phyloP scores from a whole-genome alignment of 2,888 invertebrate genomes.

The Pandemis corylana region DNA sequence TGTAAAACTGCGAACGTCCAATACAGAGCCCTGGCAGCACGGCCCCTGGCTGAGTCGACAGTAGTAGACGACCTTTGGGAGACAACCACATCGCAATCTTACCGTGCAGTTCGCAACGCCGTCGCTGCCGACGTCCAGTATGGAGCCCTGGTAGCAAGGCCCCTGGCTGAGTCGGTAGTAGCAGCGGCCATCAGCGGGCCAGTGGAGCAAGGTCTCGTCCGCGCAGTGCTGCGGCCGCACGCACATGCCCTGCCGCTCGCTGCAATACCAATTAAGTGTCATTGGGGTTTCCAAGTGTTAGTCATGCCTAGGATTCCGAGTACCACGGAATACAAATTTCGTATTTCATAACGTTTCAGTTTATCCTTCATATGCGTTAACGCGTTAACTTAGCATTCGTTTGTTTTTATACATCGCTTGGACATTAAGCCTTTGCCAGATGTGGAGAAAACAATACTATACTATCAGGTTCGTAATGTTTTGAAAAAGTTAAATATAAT shows the following conservation, averaged over 20 bases:
- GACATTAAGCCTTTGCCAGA: too few relatives aligned
- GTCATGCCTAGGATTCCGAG: slow-evolving; percentile 4
- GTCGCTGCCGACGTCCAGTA: slow-evolving; percentile 85
- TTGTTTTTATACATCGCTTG: too few relatives aligned
- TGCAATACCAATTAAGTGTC: slow-evolving; percentile 52
- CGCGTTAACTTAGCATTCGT: too few relatives aligned
- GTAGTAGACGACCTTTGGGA: slow-evolving; percentile 91
- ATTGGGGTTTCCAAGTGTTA: slow-evolving; percentile 17
- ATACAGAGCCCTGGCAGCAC: slow-evolving; percentile 89
- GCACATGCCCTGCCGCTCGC: slow-evolving; percentile 90
- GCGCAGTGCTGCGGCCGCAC: slow-evolving; percentile 87
- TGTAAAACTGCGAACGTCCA: slow-evolving; percentile 86
- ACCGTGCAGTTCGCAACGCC: slow-evolving; percentile 88
- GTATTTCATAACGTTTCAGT: neutral
- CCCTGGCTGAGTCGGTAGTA: slow-evolving; percentile 89
- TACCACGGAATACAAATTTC: neutral
- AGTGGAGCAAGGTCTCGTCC: slow-evolving; percentile 87
- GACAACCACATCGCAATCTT: slow-evolving; percentile 45
- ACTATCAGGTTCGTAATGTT: too few relatives aligned
- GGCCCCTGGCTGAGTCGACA: slow-evolving; percentile 89
- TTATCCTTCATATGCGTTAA: too few relatives aligned
- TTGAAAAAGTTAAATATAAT: too few relatives aligned
- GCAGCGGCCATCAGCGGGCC: slow-evolving; percentile 91
- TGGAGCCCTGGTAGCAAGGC: slow-evolving; percentile 90
- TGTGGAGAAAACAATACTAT: too few relatives aligned